Conservation (phyloP, 2,888 invertebrate species). For the Furcula furcula region DNA sequence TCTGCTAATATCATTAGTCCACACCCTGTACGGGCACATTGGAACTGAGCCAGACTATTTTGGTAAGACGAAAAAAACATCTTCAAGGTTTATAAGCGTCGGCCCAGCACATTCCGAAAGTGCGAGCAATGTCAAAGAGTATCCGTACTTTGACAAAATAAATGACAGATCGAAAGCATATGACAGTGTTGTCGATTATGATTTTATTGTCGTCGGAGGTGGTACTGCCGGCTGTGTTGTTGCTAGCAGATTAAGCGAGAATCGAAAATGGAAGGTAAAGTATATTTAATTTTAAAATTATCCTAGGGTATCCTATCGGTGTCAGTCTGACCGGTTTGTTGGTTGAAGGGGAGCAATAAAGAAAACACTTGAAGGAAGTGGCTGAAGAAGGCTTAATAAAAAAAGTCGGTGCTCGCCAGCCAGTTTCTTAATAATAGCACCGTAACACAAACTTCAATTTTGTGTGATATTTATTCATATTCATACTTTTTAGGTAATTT, state of each 20-base stretch:
- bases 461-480: too few relatives aligned
- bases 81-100: slow-evolving; percentile 4
- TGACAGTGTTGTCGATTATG: slow-evolving; percentile 41
- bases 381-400: too few relatives aligned
- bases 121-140: slow-evolving; percentile 21
- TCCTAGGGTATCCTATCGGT: too few relatives aligned
- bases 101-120: slow-evolving; percentile 5
- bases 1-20: slow-evolving; percentile 65
- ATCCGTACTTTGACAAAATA: slow-evolving; percentile 24
- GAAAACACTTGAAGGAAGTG: too few relatives aligned
- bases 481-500: too few relatives aligned
- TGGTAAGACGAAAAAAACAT: slow-evolving; percentile 33
- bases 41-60: slow-evolving; percentile 66
- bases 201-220: slow-evolving; percentile 68
- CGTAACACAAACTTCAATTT: too few relatives aligned
- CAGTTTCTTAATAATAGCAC: too few relatives aligned
- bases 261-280: slow-evolving; percentile 70
- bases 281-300: not conserved
- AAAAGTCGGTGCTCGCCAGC: too few relatives aligned
- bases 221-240: slow-evolving; percentile 72
- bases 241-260: slow-evolving; percentile 69
- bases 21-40: slow-evolving; percentile 66
- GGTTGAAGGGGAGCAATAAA: too few relatives aligned
- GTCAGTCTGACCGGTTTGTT: too few relatives aligned
- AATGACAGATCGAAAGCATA: slow-evolving; percentile 11